These are phyloP conservation scores for Ciconia boyciana DNA, from an alignment of 2,113 vertebrate species.

Conservation along the genomic window DNA sequence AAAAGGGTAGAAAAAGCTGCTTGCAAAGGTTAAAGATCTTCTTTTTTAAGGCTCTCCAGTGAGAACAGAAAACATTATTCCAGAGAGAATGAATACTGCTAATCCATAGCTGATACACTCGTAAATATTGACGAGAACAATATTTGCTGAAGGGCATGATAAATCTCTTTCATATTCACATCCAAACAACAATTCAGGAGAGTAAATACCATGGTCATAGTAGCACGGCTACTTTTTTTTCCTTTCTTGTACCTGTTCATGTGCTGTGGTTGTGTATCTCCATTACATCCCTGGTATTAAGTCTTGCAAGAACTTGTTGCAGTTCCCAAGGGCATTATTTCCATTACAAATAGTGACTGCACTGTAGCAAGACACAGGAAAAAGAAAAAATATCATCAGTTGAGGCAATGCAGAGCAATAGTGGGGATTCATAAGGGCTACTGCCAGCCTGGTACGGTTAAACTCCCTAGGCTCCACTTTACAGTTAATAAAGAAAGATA, in stretches of 20 bases:
- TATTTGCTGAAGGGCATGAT: constrained; percentile 17
- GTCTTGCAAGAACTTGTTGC: not conserved
- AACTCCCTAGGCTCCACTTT: not conserved
- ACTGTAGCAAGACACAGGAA: not conserved
- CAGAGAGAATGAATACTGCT: not conserved
- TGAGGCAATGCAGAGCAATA: not conserved
- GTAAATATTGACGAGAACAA: not conserved
- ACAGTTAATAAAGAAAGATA: not conserved
- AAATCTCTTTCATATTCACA: constrained; percentile 20
- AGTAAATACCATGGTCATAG: not conserved
- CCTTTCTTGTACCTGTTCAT: not conserved
- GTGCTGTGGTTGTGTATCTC: not conserved
- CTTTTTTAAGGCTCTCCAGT: not conserved
- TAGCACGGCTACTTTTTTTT: not conserved
- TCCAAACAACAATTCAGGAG: not conserved
- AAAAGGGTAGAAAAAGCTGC: not conserved
- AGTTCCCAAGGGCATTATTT: not conserved
- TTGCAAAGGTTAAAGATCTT: constrained; percentile 21
- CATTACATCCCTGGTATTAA: not conserved
- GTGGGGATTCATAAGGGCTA: not conserved
- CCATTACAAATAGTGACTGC: not conserved
- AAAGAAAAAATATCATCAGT: not conserved
- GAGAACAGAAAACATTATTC: constrained; percentile 27
- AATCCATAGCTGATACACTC: constrained; percentile 9
- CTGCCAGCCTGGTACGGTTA: not conserved